Conservation (phyloP, 2,888 invertebrate species). For the Pollenia amentaria region DNA sequence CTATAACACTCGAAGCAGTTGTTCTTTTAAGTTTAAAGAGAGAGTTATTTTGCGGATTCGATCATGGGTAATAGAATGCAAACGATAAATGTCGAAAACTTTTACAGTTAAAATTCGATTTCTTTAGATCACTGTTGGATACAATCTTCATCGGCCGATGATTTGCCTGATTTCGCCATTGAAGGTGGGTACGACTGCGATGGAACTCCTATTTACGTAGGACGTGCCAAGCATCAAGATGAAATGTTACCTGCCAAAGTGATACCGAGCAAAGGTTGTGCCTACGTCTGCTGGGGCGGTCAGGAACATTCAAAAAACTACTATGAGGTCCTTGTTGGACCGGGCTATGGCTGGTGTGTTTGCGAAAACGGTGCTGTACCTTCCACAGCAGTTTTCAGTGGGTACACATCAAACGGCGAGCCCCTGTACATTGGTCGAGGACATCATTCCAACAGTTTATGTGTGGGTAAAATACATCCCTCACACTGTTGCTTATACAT, state of each 20-base stretch:
- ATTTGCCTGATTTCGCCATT: slow-evolving; percentile 80
- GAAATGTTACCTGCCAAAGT: slow-evolving; percentile 87
- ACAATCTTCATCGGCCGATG: slow-evolving; percentile 79
- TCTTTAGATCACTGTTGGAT: slow-evolving; percentile 82
- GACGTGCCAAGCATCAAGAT: slow-evolving; percentile 85
- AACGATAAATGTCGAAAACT: neutral
- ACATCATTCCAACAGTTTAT: slow-evolving; percentile 85
- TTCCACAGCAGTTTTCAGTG: slow-evolving; percentile 76
- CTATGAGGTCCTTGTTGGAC: slow-evolving; percentile 85
- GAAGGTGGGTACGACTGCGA: slow-evolving; percentile 78
- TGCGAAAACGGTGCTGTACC: slow-evolving; percentile 81
- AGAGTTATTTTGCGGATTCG: neutral
- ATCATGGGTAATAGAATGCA: slow-evolving; percentile 36
- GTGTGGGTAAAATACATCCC: slow-evolving; percentile 86
- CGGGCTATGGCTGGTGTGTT: slow-evolving; percentile 85
- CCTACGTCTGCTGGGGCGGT: slow-evolving; percentile 80
- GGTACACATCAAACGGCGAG: slow-evolving; percentile 84
- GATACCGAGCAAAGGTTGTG: slow-evolving; percentile 79
- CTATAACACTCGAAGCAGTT: neutral
- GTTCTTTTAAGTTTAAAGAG: neutral
- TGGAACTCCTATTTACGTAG: slow-evolving; percentile 78
- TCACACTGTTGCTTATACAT: slow-evolving; percentile 84
- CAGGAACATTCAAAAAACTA: slow-evolving; percentile 83
- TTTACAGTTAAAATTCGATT: neutral
- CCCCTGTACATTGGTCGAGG: slow-evolving; percentile 85